Evolutionary conservation across 2,888 invertebrate genomes (phyloP).

Genomic region (Nemoura dubitans): DNA sequence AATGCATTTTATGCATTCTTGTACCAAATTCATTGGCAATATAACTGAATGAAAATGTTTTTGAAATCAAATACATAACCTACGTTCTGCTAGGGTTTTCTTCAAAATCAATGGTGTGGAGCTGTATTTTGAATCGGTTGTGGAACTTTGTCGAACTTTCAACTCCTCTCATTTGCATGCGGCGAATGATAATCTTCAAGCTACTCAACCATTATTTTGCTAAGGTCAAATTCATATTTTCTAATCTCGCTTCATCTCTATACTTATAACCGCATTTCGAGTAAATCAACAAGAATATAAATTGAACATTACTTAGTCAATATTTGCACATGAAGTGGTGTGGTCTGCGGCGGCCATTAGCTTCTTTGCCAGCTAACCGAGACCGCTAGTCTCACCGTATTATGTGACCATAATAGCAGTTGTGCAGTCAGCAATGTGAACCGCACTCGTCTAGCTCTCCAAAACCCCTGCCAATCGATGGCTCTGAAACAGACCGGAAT

Average conservation of each 20-base stretch:
- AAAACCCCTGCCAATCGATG: neutral
- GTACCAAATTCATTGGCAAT: too few species aligned
- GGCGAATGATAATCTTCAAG: neutral
- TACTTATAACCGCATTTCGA: conserved; percentile 2
- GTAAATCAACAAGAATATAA: conserved; percentile 40
- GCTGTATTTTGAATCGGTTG: too few species aligned
- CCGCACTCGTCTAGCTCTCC: neutral
- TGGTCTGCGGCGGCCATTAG: conserved; percentile 29
- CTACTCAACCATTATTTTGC: neutral
- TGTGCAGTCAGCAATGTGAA: neutral
- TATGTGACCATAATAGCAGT: neutral
- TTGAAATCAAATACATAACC: too few species aligned
- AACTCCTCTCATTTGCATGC: too few species aligned
- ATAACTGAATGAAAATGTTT: too few species aligned
- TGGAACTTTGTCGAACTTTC: too few species aligned
- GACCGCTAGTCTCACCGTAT: neutral
- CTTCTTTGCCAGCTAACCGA: conserved; percentile 15
- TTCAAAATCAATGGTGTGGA: too few species aligned
- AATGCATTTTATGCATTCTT: too few species aligned
- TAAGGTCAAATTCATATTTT: neutral
- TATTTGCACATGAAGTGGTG: conserved; percentile 15
- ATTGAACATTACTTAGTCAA: conserved; percentile 43
- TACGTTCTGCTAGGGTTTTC: too few species aligned
- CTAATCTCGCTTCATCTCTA: neutral
- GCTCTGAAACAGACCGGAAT: neutral